phyloP scores from a whole-genome alignment of 1,140 invertebrate genomes.

The Mesaphorura yosii region DNA sequence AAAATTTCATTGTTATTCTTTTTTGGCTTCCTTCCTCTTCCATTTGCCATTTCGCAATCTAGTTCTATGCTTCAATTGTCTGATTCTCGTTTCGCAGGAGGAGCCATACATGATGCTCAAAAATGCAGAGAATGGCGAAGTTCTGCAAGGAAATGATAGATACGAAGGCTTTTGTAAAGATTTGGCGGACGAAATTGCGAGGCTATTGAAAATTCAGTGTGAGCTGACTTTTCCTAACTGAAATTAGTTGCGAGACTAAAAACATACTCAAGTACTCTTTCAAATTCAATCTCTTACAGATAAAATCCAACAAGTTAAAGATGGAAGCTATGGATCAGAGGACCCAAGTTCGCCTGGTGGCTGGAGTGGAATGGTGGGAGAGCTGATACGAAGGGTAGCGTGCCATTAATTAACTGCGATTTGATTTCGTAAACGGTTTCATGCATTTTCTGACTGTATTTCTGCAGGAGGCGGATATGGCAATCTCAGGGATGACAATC shows the following conservation, averaged over 20 bases:
- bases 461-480: constrained; percentile 86
- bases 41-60: too few species aligned
- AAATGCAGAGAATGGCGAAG: constrained; percentile 52
- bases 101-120: constrained; percentile 73
- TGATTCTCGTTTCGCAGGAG: constrained; percentile 44
- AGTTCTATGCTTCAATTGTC: too few species aligned
- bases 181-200: constrained; percentile 67
- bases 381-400: constrained; percentile 78
- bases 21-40: too few species aligned
- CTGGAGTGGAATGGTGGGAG: constrained; percentile 92
- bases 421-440: neutral
- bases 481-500: constrained; percentile 90
- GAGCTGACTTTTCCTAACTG: constrained; percentile 40
- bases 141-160: constrained; percentile 62
- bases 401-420: too few species aligned
- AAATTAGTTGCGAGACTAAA: too few species aligned
- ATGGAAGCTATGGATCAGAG: constrained; percentile 70
- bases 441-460: constrained; percentile 1
- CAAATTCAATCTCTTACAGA: constrained; percentile 44
- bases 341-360: constrained; percentile 61
- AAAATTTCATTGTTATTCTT: too few species aligned
- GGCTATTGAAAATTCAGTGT: constrained; percentile 73
- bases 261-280: too few species aligned
- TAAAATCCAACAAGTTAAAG: constrained; percentile 66
- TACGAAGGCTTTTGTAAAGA: constrained; percentile 93